Conservation (phyloP, 2,113 vertebrate species). For the Axis porcinus region DNA sequence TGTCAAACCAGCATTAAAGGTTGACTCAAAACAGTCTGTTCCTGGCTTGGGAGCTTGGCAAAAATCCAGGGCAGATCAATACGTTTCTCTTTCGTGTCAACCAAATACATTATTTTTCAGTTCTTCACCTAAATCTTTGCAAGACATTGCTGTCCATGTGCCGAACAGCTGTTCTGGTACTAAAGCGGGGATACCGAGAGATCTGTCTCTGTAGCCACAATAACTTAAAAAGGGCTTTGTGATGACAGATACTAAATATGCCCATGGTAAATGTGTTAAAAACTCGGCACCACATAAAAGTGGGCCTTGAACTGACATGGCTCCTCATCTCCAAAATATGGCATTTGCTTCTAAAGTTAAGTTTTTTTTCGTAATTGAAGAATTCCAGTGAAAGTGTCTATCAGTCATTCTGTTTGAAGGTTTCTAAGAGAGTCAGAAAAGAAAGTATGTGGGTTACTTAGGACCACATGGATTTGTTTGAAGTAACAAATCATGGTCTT, state of each 20-base stretch:
- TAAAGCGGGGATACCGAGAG: background rate
- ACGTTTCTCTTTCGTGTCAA: conserved; percentile 52
- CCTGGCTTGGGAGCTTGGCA: background rate
- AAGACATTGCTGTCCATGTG: background rate
- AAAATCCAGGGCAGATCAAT: conserved; percentile 51
- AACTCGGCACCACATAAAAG: conserved; percentile 13
- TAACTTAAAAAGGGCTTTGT: conserved; percentile 38
- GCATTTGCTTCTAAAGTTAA: conserved; percentile 40
- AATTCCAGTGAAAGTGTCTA: background rate
- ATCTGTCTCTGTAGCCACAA: conserved; percentile 27
- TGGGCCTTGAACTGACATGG: conserved; percentile 42
- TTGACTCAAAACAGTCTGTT: conserved; percentile 29
- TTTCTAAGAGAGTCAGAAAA: background rate
- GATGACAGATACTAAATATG: conserved; percentile 57
- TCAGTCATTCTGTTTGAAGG: background rate
- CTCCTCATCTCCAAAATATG: conserved; percentile 30
- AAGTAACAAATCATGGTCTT: background rate
- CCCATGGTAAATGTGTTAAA: background rate
- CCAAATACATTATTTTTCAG: conserved; percentile 35
- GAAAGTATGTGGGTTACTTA: background rate
- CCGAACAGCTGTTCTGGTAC: conserved; percentile 14
- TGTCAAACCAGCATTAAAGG: background rate
- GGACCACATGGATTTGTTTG: background rate
- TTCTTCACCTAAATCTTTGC: conserved; percentile 28
- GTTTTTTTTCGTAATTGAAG: background rate